Evolutionary conservation across 1,140 invertebrate species (phyloP), one percentile per base, ranked within the genome.

Genomic region (Prorops nasuta): DNA sequence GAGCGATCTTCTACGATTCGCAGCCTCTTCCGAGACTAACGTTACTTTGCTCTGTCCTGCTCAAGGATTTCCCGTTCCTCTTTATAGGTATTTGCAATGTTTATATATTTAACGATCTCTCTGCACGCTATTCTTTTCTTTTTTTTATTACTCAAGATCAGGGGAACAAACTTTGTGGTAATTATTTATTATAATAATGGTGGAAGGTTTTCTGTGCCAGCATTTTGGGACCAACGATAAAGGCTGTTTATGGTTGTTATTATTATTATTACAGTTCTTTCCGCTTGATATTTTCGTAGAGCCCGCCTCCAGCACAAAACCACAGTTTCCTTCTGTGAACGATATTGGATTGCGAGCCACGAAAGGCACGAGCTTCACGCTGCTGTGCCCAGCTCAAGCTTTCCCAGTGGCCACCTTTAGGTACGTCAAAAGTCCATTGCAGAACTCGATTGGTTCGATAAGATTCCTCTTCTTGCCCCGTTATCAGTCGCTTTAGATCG

Each of bases 381-480:
- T 81, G 68, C 76, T 82, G 60, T 85, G 79, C 73, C 82, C 81
- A 58, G 85, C 82, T 58, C 82, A 84, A 71, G 83, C 83, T 19
- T 86, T 81, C 65, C 85, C 84, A 51, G 77, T 85, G 41, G 84
- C 85, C 55, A 71, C 79, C 45, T 81, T 76, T 74, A 84, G 83
- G 83, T 84, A 80, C 54, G 66, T 67, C 46, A 36, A 60, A 28
- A 28, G n/a, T 41, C 43, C 45, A 45, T 59, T 39, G 14, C 12
- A 7, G 12, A 28, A 12, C 38, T 59, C 52, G 31, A 17, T 40
- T 17, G n/a, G 40, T 9, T 6, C 6, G 24, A 28, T 7, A 28
- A 6, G 12, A 38, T 28, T 24, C 31, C 4, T 42, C 22, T 17
- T 16, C 15, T 3, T 14, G 12, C 8, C 21, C 2, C 21, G 12